phyloP scores from a whole-genome alignment of 2,113 vertebrate species.

The Chionis minor region DNA sequence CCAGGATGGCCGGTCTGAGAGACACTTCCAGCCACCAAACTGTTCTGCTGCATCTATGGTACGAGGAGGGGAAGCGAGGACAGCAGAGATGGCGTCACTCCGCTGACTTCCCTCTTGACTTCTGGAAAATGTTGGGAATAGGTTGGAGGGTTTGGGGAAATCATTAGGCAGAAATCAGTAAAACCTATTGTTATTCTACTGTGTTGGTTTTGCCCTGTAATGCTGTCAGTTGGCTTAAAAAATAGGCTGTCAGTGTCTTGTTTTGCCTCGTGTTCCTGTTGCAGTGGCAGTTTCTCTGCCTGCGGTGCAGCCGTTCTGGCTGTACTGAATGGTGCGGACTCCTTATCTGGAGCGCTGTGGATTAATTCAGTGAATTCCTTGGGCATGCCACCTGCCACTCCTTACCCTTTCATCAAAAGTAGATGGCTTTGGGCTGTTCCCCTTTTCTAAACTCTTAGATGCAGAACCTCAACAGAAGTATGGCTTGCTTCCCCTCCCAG shows the following conservation, averaged over 20 bases:
- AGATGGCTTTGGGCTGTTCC: not conserved
- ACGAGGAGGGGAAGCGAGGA: not conserved
- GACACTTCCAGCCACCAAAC: not conserved
- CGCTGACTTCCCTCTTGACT: not conserved
- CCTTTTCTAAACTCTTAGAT: not conserved
- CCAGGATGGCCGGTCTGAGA: not conserved
- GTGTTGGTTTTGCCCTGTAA: not conserved
- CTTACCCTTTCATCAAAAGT: not conserved
- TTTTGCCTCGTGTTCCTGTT: not conserved
- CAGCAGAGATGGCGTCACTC: not conserved
- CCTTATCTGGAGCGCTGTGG: not conserved
- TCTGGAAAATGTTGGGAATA: not conserved
- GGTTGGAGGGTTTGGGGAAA: not conserved
- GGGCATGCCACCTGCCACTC: not conserved
- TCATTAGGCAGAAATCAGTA: not conserved
- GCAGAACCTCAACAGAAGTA: not conserved
- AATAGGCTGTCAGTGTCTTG: not conserved
- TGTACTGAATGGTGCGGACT: not conserved
- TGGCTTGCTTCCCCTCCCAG: not conserved
- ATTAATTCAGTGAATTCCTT: not conserved
- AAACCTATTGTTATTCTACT: not conserved
- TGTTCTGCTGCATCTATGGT: not conserved
- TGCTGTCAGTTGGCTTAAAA: not conserved
- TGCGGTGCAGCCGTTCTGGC: accelerated
- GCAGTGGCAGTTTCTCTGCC: not conserved